Evolutionary conservation across 1,140 invertebrate genomes (phyloP).

Genomic region (Caerostris darwini): DNA sequence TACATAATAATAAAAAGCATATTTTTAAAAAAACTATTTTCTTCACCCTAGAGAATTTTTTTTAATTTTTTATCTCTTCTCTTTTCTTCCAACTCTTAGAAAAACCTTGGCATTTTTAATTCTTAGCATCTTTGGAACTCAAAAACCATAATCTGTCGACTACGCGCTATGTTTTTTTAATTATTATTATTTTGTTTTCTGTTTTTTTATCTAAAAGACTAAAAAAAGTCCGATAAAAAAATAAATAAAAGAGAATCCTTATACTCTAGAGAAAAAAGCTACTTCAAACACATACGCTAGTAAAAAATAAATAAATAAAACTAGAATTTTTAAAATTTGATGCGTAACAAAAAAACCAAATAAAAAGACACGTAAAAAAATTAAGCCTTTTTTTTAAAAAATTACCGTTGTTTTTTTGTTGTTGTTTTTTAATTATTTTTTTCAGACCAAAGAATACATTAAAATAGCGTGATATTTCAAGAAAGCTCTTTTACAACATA

Average conservation of each 20-base stretch:
- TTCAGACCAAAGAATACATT: too few species aligned
- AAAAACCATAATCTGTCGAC: slow-evolving; percentile 40
- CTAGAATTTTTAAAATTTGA: neutral
- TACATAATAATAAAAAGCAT: slow-evolving; percentile 14
- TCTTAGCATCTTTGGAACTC: slow-evolving; percentile 34
- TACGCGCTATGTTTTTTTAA: neutral
- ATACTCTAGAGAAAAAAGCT: neutral
- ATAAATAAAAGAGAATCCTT: neutral
- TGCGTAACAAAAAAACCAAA: neutral
- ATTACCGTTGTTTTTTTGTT: too few species aligned
- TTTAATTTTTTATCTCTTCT: neutral
- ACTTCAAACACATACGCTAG: neutral
- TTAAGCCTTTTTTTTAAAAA: neutral
- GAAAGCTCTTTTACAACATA: too few species aligned
- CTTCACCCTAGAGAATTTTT: slow-evolving; percentile 28
- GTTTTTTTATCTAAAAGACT: neutral
- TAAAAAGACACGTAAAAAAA: neutral
- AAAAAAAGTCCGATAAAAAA: slow-evolving; percentile 1
- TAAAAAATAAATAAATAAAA: neutral
- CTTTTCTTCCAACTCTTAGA: neutral
- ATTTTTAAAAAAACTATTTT: neutral
- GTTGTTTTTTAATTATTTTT: too few species aligned
- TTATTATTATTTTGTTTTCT: neutral
- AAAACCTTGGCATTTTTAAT: neutral
- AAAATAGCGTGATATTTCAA: too few species aligned